Base-by-base conservation (phyloP, 1,140 invertebrate genomes). In the Drosophila teissieri region DNA sequence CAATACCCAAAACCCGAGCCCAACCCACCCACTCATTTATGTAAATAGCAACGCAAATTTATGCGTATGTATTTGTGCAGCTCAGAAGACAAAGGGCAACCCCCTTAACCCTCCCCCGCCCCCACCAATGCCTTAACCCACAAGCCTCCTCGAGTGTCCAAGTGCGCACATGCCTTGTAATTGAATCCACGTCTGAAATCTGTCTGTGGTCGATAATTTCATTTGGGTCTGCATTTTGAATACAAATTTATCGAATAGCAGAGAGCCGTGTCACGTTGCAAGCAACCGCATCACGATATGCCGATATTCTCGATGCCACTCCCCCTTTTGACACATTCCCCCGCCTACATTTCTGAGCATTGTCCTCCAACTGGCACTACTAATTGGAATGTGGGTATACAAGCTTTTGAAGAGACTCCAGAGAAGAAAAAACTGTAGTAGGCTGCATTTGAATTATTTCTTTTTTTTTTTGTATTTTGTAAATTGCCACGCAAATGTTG, bases 121-220 rank as follows among this genome's bases (percentile, higher is more conserved):
- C 46, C 56, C 27, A 34, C 11, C 4, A 48, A 31, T 6, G 11
- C 40, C 17, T 15, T 14, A 37, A 49, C 36, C 34, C 42, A n/a
- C 62, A 40, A 2, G 17, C 44, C 63, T 34, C 76, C 34, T 45
- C 44, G 36, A 46, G 49, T 78, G 63, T 72, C 61, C 81, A 67
- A 75, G 58, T 78, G 63, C 75, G 65, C 48, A 51, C 24, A 51
- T 67, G 60, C 64, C 65, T 88, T 80, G 83, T 89, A 88, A 88
- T 88, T 83, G 80, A 88, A 88, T 88, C 83, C 83, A 88, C 83
- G 84, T 89, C 84, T 83, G 83, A 83, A 83, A 83, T 88, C 80
- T 86, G 83, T 86, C 83, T 88, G 75, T 86, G 84, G 72, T 83
- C 76, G 80, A 89, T 89, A 88, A 88, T 88, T 88, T 88, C 76